Conservation (phyloP, 2,113 vertebrate genomes). For the Hemiprocne comata region DNA sequence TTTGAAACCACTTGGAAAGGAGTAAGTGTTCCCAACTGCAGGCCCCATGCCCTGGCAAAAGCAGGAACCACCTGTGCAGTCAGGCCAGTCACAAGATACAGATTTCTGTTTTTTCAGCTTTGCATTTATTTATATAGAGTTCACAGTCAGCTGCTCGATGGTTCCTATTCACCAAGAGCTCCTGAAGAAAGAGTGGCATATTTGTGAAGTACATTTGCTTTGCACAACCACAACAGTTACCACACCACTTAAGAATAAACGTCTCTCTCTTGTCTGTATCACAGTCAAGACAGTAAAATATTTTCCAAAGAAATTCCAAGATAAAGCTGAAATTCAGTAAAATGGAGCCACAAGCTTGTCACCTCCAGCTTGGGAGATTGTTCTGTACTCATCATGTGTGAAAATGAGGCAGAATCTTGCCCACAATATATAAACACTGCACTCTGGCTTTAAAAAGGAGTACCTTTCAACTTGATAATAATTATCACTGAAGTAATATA, state of each 20-base stretch:
- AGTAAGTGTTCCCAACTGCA: not conserved
- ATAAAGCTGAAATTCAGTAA: not conserved
- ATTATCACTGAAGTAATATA: not conserved
- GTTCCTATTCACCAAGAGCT: not conserved
- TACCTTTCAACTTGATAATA: not conserved
- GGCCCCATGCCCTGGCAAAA: slow-evolving; percentile 23
- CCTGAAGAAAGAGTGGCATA: not conserved
- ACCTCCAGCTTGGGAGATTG: not conserved
- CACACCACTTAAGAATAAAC: not conserved
- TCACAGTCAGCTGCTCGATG: not conserved
- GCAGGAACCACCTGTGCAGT: not conserved
- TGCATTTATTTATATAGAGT: slow-evolving; percentile 14
- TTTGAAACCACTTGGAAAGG: slow-evolving; percentile 41
- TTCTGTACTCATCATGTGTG: not conserved
- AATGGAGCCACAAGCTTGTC: not conserved
- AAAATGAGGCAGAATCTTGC: not conserved
- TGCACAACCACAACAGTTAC: not conserved
- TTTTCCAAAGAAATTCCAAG: not conserved
- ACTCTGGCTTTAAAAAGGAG: not conserved
- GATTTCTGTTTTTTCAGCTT: slow-evolving; percentile 16
- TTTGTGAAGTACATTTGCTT: not conserved
- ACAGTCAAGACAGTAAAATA: not conserved
- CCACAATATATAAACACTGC: not conserved
- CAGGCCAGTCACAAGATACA: slow-evolving; percentile 23
- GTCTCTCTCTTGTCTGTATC: not conserved